Conservation (phyloP, 2,888 invertebrate species). For the Zaprionus lineosus region DNA sequence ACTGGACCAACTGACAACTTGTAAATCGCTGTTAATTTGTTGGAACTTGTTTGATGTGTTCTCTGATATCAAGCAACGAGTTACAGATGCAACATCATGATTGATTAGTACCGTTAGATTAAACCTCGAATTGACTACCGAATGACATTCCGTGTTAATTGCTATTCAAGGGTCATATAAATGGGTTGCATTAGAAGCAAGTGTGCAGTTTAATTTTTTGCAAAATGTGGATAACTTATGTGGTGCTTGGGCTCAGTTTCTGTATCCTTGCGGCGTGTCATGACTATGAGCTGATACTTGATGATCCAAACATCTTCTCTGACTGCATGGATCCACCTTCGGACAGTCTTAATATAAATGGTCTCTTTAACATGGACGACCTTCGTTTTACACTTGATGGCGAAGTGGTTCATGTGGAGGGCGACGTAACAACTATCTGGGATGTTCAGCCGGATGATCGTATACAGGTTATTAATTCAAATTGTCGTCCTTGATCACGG, state of each 20-base stretch:
- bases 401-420: constrained; percentile 37
- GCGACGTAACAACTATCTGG: constrained; percentile 41
- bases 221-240: constrained; percentile 30
- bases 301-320: constrained; percentile 50
- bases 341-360: not conserved
- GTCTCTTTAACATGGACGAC: constrained; percentile 23
- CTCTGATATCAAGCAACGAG: too few relatives aligned
- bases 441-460: constrained; percentile 49
- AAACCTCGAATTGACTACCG: constrained; percentile 14
- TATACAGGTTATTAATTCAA: constrained; percentile 30
- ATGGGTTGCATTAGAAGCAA: constrained; percentile 6
- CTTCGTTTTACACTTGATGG: constrained; percentile 9
- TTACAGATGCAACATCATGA: constrained; percentile 18
- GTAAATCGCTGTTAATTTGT: too few relatives aligned
- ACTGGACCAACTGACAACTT: too few relatives aligned
- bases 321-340: constrained; percentile 35
- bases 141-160: not conserved
- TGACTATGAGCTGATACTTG: constrained; percentile 45
- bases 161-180: constrained; percentile 22
- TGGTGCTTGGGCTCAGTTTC: constrained; percentile 1
- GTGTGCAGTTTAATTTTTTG: not conserved
- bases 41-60: too few relatives aligned
- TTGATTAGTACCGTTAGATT: constrained; percentile 20
- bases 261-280: constrained; percentile 6
- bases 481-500: not conserved